Base-by-base conservation (phyloP, 2,888 invertebrate species). In the Mesorhabditis belari region DNA sequence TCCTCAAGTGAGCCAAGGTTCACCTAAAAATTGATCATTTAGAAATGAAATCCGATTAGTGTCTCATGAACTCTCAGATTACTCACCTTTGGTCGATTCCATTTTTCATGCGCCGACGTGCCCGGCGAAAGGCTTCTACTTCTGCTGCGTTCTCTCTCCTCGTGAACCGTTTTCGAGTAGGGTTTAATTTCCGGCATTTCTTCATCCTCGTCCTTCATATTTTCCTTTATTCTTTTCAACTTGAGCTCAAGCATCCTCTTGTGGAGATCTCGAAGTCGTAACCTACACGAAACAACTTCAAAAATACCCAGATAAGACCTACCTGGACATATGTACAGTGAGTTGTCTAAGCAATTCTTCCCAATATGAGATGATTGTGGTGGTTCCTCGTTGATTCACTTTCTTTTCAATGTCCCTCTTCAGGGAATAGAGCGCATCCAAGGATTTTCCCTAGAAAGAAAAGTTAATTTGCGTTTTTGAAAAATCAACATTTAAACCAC, bases 351-450 rank as follows among this genome's bases (percentile, higher is more conserved):
- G 85, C 68, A 98, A 84, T 55, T 91, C 91, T 85, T 98, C 96
- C 96, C 96, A 98, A 83, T 95, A 98, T 53, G 92, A 82, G 67
- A 95, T 89, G 84, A 96, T 96, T 92, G 93, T 83, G 91, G 92
- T 52, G 87, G 87, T 86, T 64, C 95, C 89, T 85, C 94, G 95
- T 19, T 85, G 85, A 82, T 90, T 90, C 77, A 98, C 93, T 82
- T 90, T 88, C 26, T 85, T 83, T 80, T 83, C 89, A 76, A 98
- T 94, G 81, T 90, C 88, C 27, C 85, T 83, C 80, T 84, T 90
- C 71, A 98, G 84, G 60, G 89, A 87, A 72, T 88, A 87, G 69
- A 98, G 84, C 82, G 96, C 92, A 3, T 86, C 85, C 2, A 92
- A 89, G 0, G 90, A 89, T 85, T 98, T 98, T 55, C 93, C 92